These are phyloP conservation scores for Trematomus loennbergii DNA, from an alignment of 2,113 vertebrate species.

Conservation along the genomic window DNA sequence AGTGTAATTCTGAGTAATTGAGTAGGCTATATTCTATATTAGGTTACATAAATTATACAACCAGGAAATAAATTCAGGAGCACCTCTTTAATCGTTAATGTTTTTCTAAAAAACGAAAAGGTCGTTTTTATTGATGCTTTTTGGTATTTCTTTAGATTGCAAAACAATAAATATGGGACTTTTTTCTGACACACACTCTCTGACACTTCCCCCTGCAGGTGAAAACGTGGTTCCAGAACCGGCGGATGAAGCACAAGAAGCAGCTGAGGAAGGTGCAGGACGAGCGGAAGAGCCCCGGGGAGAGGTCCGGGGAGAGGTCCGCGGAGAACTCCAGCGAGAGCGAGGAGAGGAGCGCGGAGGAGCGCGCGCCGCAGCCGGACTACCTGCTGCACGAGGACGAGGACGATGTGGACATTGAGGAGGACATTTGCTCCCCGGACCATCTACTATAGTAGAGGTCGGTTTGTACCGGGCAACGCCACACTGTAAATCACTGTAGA, in stretches of 20 bases:
- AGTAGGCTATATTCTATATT: too few species aligned
- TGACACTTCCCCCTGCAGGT: constrained; percentile 78
- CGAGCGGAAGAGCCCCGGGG: constrained; percentile 86
- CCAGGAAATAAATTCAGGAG: too few species aligned
- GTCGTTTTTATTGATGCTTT: too few species aligned
- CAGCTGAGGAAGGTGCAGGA: constrained; percentile 95
- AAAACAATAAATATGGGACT: background rate
- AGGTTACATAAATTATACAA: too few species aligned
- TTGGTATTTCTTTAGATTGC: background rate
- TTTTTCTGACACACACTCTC: background rate
- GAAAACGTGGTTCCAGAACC: constrained; percentile 96
- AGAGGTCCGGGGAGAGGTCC: constrained; percentile 77
- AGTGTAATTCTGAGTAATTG: too few species aligned
- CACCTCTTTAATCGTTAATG: too few species aligned
- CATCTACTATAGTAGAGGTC: constrained; percentile 86
- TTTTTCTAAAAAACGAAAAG: too few species aligned
- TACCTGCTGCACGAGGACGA: constrained; percentile 83
- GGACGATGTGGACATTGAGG: constrained; percentile 96
- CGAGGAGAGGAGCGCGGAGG: constrained; percentile 79
- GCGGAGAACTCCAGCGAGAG: constrained; percentile 86
- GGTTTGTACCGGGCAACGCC: constrained; percentile 5
- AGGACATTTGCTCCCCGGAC: constrained; percentile 86
- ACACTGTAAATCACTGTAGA: constrained; percentile 64
- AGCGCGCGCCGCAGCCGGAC: constrained; percentile 78
- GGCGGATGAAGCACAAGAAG: constrained; percentile 97